Evolutionary conservation across 2,888 invertebrate species (phyloP).

Genomic region (Serrognathus titanus): DNA sequence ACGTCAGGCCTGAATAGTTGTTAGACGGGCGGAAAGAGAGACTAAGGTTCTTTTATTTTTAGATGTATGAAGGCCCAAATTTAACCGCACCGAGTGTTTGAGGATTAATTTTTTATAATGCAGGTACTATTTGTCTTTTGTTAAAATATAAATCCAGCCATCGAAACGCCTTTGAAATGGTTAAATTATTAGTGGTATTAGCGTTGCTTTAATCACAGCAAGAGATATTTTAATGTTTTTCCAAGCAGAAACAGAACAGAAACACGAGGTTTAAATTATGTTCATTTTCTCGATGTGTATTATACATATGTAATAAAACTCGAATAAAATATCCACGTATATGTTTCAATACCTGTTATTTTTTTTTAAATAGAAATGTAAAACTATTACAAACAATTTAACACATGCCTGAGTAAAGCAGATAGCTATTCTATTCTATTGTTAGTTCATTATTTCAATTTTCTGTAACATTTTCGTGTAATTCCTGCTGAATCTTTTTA

Average conservation of each 20-base stretch:
- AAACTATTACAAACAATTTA: slow-evolving; percentile 14
- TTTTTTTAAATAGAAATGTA: slow-evolving; percentile 13
- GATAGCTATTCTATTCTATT: slow-evolving; percentile 9
- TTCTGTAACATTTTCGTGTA: background rate
- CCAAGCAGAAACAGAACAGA: slow-evolving; percentile 14
- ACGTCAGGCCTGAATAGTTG: slow-evolving; percentile 18
- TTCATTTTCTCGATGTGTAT: slow-evolving; percentile 14
- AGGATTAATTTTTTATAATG: background rate
- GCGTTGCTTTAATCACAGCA: slow-evolving; percentile 13
- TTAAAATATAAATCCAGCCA: slow-evolving; percentile 12
- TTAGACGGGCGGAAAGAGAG: background rate
- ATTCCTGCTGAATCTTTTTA: background rate
- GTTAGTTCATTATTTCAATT: background rate
- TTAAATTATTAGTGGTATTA: slow-evolving; percentile 10
- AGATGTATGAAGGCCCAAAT: background rate
- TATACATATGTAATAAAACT: slow-evolving; percentile 10
- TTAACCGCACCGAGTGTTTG: background rate
- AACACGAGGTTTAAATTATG: slow-evolving; percentile 12
- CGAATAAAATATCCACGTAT: slow-evolving; percentile 15
- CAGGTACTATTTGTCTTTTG: slow-evolving; percentile 8
- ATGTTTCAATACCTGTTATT: slow-evolving; percentile 10
- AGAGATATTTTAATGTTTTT: slow-evolving; percentile 13
- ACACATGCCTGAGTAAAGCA: slow-evolving; percentile 11
- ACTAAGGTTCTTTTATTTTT: background rate
- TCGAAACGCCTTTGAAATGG: slow-evolving; percentile 12